Evolutionary conservation across 2,113 vertebrate species (phyloP).

Genomic region (Garra rufa): DNA sequence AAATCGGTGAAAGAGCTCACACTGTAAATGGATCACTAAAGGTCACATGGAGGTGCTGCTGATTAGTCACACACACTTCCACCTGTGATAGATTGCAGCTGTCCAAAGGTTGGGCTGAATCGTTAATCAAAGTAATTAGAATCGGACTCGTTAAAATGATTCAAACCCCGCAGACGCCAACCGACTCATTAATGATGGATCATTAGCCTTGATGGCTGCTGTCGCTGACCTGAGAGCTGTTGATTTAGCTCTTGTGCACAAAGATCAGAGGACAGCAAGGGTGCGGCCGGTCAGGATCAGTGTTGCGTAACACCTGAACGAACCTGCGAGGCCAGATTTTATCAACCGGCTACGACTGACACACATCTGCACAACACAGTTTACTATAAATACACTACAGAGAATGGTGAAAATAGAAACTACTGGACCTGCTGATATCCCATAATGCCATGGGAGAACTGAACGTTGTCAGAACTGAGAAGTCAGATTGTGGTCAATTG

Average conservation of each 20-base stretch:
- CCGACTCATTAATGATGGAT: neutral
- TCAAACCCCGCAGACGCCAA: neutral
- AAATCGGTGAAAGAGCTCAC: no score
- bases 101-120: constrained; percentile 8
- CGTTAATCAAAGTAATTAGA: constrained; percentile 1
- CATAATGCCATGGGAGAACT: neutral
- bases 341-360: neutral
- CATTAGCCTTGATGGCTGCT: neutral
- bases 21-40: no score
- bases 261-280: neutral
- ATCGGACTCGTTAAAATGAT: neutral
- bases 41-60: neutral
- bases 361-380: neutral
- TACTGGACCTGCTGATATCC: neutral
- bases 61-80: neutral
- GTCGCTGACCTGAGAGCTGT: neutral
- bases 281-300: neutral
- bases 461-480: neutral
- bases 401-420: neutral
- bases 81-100: neutral
- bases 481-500: neutral
- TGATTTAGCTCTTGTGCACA: neutral
- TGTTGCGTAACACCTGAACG: neutral
- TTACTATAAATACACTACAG: neutral
- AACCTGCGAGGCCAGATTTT: neutral